Evolutionary conservation across 1,140 invertebrate species (phyloP).

Genomic region (Calliphora vicina): DNA sequence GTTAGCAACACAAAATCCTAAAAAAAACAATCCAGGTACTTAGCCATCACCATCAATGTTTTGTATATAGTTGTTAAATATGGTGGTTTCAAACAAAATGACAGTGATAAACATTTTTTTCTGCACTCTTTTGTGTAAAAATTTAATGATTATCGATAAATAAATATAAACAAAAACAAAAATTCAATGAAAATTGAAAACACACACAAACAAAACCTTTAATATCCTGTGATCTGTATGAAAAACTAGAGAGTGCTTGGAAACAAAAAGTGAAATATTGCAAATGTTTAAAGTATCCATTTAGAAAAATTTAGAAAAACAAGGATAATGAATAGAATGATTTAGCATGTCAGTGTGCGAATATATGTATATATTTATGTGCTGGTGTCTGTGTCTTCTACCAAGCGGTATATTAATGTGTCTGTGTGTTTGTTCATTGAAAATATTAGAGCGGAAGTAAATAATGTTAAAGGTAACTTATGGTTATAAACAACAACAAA

Average conservation of each 20-base stretch:
- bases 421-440: not conserved
- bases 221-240: not conserved
- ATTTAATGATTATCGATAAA: not conserved
- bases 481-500: not conserved
- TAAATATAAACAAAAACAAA: not conserved
- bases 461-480: not conserved
- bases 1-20: not conserved
- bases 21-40: not conserved
- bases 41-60: not conserved
- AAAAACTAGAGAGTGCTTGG: not conserved
- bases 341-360: not conserved
- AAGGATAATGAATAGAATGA: not conserved
- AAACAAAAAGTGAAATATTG: not conserved
- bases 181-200: not conserved
- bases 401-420: too few species aligned
- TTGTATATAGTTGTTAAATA: not conserved
- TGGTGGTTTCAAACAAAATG: not conserved
- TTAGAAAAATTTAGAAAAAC: too few species aligned
- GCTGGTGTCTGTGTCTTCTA: not conserved
- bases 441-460: slow-evolving; percentile 2
- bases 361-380: not conserved
- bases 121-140: too few species aligned
- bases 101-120: not conserved
- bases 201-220: not conserved
- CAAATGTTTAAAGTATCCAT: not conserved